phyloP scores from a whole-genome alignment of 2,797 vertebrate genomes.

The Pangasius macronema region DNA sequence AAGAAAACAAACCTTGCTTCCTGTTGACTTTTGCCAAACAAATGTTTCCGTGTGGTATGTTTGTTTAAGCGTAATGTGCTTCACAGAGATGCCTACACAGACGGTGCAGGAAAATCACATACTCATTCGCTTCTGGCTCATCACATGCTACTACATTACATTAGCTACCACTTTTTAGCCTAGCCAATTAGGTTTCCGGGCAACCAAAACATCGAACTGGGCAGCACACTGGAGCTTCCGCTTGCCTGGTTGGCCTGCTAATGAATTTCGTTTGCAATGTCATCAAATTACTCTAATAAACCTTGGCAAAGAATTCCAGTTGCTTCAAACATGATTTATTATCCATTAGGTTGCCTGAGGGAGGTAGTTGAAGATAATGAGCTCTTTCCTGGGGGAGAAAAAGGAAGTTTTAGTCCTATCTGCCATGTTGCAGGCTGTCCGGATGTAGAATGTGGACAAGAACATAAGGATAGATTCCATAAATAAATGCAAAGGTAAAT shows the following conservation, averaged over 20 bases:
- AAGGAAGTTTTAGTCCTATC: neutral
- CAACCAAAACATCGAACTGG: neutral
- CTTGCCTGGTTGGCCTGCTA: neutral
- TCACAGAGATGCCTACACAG: neutral
- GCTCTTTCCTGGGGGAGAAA: neutral
- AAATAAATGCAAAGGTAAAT: neutral
- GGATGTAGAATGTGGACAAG: neutral
- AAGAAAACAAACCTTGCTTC: neutral
- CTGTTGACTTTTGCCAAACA: neutral
- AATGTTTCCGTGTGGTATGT: neutral
- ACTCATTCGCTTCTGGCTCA: neutral
- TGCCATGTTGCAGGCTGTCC: neutral
- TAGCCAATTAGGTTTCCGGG: neutral
- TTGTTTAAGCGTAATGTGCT: neutral
- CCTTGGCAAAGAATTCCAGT: neutral
- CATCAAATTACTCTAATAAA: neutral
- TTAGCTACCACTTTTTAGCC: neutral
- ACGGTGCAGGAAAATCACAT: neutral
- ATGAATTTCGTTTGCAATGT: constrained; percentile 1
- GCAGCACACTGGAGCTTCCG: neutral
- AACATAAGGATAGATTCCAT: neutral
- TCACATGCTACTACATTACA: neutral
- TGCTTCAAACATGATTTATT: neutral
- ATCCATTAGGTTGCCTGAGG: neutral
- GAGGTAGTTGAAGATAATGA: neutral